Conservation (phyloP, 2,888 invertebrate genomes). For the Pogonocherus hispidulus region DNA sequence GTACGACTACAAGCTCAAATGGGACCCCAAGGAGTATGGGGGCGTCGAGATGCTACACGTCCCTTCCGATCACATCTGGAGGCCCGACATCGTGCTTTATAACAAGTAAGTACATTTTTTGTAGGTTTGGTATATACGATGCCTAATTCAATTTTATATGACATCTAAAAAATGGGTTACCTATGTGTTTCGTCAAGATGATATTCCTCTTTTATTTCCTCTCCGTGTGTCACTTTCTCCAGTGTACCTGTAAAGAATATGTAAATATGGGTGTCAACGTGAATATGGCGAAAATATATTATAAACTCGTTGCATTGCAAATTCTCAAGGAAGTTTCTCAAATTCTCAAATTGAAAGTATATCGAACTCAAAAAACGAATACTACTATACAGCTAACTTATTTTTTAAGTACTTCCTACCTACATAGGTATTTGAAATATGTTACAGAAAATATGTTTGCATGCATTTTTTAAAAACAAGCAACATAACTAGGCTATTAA, state of each 20-base stretch:
- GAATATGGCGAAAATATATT: neutral
- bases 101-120: constrained; percentile 77
- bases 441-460: too few species aligned
- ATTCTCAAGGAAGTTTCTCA: too few species aligned
- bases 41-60: constrained; percentile 89
- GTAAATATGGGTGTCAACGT: neutral
- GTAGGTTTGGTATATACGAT: neutral
- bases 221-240: neutral
- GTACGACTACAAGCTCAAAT: constrained; percentile 88
- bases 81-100: constrained; percentile 86
- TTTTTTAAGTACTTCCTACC: too few species aligned
- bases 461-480: too few species aligned
- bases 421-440: too few species aligned
- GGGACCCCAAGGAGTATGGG: constrained; percentile 89
- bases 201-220: neutral
- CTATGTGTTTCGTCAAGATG: neutral
- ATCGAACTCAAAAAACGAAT: too few species aligned
- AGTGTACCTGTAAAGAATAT: neutral
- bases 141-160: neutral
- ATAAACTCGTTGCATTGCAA: too few species aligned
- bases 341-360: too few species aligned
- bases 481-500: too few species aligned
- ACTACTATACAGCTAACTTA: too few species aligned
- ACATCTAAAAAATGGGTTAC: neutral
- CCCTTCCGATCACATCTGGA: constrained; percentile 88